Conservation (phyloP, 1,140 invertebrate species). For the silkworm (Bombyx mori) region ASM3026992v2 NC_085130.1:869001-869500, state of each 20-base stretch:
- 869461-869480: too few relatives aligned
- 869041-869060: too few relatives aligned
- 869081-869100: conserved; percentile 27
- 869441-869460: too few relatives aligned
- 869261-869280: conserved; percentile 78
- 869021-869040: too few relatives aligned
- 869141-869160: conserved; percentile 18
- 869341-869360: conserved; percentile 53
- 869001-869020: too few relatives aligned
- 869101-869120: conserved; percentile 16
- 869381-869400: too few relatives aligned
- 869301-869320: conserved; percentile 42
- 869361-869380: neutral
- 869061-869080: conserved; percentile 24
- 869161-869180: conserved; percentile 16
- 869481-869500: too few relatives aligned
- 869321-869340: conserved; percentile 43
- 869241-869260: conserved; percentile 89
- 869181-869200: conserved; percentile 71
- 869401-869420: too few relatives aligned
- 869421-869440: too few relatives aligned
- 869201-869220: conserved; percentile 84
- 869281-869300: conserved; percentile 29
- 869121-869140: conserved; percentile 26
- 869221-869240: conserved; percentile 91